Base-by-base conservation (phyloP, 2,888 invertebrate species). In the Choristoneura rosaceana region DNA sequence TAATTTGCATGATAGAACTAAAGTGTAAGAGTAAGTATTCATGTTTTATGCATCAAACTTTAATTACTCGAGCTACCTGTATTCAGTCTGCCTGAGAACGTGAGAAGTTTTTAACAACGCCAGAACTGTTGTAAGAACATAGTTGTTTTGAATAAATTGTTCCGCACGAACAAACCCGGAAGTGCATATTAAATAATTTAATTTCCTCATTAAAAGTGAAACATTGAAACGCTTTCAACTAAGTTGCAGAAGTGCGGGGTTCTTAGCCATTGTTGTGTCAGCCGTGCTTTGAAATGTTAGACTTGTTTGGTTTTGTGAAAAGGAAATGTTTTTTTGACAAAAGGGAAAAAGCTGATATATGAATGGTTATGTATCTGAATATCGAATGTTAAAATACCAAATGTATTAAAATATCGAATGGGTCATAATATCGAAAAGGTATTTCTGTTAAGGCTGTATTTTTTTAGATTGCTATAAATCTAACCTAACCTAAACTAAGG, bases 131-230 rank as follows among this genome's bases (percentile, higher is more conserved):
- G 71, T 71, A 68, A 67, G 70, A 66, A 43, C 25, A 34, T 25
- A 52, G 65, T 66, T 64, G 45, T 43, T 67, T 61, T 62, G 71
- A 68, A 71, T 71, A 71, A 63, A 71, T 67, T 71, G 61, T 66
- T 50, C 50, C 43, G 10, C 33, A 25, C 5, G 62, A 67, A 71
- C 71, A 66, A 71, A 71, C 34, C 17, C n/a, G 71, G 58, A 50
- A 50, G 67, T 14, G 71, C 62, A 58, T 63, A 59, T 59, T 71
- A 68, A 63, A 68, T 71, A 62, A 71, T 62, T 71, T 67, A 71
- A 62, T 33, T 60, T 47, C 45, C 67, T 71, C 62, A 52, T 68
- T 58, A 62, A 47, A 50, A 47, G 50, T 17, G 7, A 45, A 59
- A 68, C 71, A 68, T 25, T 38, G 62, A 47, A 68, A 71, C 38